Evolutionary conservation across 1,140 invertebrate species (phyloP).

Genomic region (Macrobrachium rosenbergii): DNA sequence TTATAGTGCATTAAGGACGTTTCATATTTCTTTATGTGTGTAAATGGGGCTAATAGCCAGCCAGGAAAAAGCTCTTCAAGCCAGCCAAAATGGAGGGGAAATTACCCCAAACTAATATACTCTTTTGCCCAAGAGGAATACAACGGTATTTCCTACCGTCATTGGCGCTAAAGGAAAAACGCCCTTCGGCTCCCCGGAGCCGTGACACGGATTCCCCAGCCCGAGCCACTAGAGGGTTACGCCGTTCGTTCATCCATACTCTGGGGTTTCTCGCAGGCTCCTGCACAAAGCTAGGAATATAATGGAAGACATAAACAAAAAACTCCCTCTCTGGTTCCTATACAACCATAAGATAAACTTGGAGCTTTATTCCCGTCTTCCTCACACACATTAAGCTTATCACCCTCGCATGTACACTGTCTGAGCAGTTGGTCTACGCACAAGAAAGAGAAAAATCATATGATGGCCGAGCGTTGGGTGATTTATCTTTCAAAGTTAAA

Average conservation of each 20-base stretch:
- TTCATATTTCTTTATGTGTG: constrained; percentile 66
- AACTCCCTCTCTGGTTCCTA: constrained; percentile 49
- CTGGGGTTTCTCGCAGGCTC: constrained; percentile 53
- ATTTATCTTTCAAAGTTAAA: too few relatives aligned
- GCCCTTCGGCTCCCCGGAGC: neutral
- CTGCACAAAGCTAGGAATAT: constrained; percentile 55
- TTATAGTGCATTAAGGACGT: constrained; percentile 66
- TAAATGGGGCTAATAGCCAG: constrained; percentile 65
- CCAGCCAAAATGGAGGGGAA: constrained; percentile 61
- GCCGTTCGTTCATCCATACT: constrained; percentile 42
- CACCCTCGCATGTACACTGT: constrained; percentile 32
- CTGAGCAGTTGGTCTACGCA: neutral
- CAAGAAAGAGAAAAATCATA: constrained; percentile 18
- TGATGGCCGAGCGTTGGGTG: neutral
- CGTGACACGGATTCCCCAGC: neutral
- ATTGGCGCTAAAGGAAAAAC: neutral
- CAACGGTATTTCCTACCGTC: constrained; percentile 2
- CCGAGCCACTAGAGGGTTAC: neutral
- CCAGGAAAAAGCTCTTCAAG: constrained; percentile 63
- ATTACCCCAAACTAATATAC: constrained; percentile 62
- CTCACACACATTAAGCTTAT: constrained; percentile 60
- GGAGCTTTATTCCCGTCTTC: constrained; percentile 49
- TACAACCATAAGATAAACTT: constrained; percentile 59
- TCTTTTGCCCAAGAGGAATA: constrained; percentile 49
- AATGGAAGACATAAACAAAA: constrained; percentile 61